Percentiles rank a stretch among this genome's conserved stretches.
Evolutionary conservation across 2,888 invertebrate genomes (phyloP).

Genomic region (Oligia fasciuncula): DNA sequence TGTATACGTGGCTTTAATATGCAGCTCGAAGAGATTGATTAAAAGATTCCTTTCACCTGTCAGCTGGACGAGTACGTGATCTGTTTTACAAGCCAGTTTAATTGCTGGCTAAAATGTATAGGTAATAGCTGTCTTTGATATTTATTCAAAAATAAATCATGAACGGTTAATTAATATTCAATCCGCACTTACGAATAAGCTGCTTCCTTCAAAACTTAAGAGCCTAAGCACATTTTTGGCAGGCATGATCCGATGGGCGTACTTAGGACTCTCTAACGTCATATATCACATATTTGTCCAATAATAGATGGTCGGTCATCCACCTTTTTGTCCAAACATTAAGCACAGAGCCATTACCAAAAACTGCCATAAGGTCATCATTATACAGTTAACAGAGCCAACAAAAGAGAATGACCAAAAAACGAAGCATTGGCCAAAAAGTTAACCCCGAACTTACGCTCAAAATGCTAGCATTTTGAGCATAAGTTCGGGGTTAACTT

Average conservation of each 20-base stretch:
- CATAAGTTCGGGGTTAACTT: no score
- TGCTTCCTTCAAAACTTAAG: constrained; percentile 1
- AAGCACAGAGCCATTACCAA: background rate
- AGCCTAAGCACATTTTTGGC: background rate
- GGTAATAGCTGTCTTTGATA: constrained; percentile 22
- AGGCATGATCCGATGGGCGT: background rate
- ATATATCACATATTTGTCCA: background rate
- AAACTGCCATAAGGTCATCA: constrained; percentile 1
- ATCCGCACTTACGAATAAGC: constrained; percentile 20
- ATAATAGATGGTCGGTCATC: background rate
- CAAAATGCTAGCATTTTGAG: background rate
- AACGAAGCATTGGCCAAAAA: background rate
- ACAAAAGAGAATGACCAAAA: background rate
- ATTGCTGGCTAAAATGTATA: constrained; percentile 41
- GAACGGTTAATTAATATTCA: constrained; percentile 14
- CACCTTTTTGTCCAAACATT: background rate
- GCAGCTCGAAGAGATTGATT: constrained; percentile 50
- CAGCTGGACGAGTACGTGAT: constrained; percentile 37
- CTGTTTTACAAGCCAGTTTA: constrained; percentile 30
- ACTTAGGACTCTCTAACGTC: background rate
- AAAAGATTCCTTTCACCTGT: constrained; percentile 56
- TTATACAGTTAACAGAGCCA: constrained; percentile 11
- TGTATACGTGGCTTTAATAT: constrained; percentile 36
- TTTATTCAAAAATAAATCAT: constrained; percentile 32
- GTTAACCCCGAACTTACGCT: background rate